A percentile compares a stretch with the other conserved stretches of the same genome.
Evolutionary conservation across 2,888 invertebrate species (phyloP).

Genomic region (Orgyia antiqua): DNA sequence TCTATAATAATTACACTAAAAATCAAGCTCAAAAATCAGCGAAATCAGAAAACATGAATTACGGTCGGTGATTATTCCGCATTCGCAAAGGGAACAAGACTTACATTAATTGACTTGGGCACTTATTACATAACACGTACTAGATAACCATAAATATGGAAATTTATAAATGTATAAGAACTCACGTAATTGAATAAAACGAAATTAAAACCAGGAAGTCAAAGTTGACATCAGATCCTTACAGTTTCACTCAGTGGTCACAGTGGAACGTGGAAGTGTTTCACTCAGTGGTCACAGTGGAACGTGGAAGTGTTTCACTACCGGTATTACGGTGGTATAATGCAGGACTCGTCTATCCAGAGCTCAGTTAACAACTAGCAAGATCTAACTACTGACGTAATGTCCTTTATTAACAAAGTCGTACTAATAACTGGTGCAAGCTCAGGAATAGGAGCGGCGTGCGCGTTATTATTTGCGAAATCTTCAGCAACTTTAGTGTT

Average conservation of each 20-base stretch:
- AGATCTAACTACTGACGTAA: conserved; percentile 18
- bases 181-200: background rate
- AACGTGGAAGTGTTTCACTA: conserved; percentile 29
- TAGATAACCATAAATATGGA: too few species aligned
- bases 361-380: conserved; percentile 25
- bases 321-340: conserved; percentile 22
- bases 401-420: conserved; percentile 58
- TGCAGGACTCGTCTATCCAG: conserved; percentile 8
- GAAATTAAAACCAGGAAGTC: conserved; percentile 32
- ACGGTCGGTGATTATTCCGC: too few species aligned
- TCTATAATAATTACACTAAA: too few species aligned
- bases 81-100: too few species aligned
- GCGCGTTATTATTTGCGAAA: conserved; percentile 49
- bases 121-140: too few species aligned
- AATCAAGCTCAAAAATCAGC: too few species aligned
- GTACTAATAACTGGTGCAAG: conserved; percentile 61
- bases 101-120: too few species aligned
- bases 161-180: too few species aligned
- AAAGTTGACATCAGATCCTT: conserved; percentile 18
- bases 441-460: conserved; percentile 58
- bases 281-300: conserved; percentile 26
- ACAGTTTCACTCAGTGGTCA: conserved; percentile 30
- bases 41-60: too few species aligned
- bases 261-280: conserved; percentile 30
- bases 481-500: conserved; percentile 43